Evolutionary conservation across 2,888 invertebrate genomes (phyloP).

Genomic region (Xestia sexstrigata): DNA sequence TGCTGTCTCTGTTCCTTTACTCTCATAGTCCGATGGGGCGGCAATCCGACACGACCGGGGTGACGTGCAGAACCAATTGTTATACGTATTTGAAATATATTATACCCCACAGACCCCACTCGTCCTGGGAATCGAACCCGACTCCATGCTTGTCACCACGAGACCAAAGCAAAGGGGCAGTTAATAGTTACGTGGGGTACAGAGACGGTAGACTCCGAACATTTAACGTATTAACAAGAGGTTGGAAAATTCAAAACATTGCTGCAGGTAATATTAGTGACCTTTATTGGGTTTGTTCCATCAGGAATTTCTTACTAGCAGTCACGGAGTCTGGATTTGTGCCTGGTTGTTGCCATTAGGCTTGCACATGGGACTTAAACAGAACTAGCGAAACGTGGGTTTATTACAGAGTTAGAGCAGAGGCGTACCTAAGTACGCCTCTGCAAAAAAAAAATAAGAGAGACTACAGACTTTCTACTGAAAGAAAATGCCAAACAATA

Average conservation of each 20-base stretch:
- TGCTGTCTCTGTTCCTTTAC: no score
- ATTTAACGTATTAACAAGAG: no score
- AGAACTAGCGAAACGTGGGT: no score
- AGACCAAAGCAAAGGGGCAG: background rate
- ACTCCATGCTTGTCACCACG: background rate
- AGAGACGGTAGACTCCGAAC: background rate
- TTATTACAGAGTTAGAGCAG: no score
- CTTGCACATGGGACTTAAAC: no score
- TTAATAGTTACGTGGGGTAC: background rate
- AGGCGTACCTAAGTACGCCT: no score
- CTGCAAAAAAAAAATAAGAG: background rate
- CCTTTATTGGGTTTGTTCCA: no score
- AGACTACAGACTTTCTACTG: background rate
- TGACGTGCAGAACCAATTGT: background rate
- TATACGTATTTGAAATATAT: background rate
- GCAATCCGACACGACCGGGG: background rate
- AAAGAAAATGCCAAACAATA: background rate
- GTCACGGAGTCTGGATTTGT: no score
- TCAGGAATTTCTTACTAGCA: no score
- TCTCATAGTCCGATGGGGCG: background rate
- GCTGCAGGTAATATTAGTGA: background rate
- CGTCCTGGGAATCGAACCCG: background rate
- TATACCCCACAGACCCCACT: background rate
- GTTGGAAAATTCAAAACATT: background rate
- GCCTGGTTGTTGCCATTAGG: no score